Conservation (phyloP, 2,888 invertebrate species). For the Dilophus febrilis region DNA sequence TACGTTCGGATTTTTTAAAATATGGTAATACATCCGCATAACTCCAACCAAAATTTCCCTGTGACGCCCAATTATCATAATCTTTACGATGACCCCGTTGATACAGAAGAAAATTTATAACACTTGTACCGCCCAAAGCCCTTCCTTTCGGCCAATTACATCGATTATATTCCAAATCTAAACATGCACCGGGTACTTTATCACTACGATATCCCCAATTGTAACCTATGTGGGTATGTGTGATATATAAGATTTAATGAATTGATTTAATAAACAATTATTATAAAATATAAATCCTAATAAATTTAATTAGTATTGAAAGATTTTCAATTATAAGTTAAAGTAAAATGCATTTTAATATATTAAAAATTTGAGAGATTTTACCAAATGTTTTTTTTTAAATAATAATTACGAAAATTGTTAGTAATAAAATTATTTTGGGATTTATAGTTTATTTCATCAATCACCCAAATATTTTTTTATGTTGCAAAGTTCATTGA, state of each 20-base stretch:
- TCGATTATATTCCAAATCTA: constrained; percentile 24
- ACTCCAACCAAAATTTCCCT: constrained; percentile 69
- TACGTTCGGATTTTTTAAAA: constrained; percentile 63
- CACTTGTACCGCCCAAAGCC: constrained; percentile 66
- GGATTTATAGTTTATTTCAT: no score
- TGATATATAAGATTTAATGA: neutral
- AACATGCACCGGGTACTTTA: constrained; percentile 36
- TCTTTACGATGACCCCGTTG: constrained; percentile 66
- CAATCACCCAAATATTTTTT: no score
- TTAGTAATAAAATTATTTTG: no score
- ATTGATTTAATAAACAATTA: neutral
- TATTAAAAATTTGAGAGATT: no score
- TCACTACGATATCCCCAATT: constrained; percentile 65
- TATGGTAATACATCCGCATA: constrained; percentile 55
- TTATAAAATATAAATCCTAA: no score
- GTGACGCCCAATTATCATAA: constrained; percentile 63
- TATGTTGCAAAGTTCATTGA: no score
- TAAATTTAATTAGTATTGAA: neutral
- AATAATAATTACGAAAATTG: no score
- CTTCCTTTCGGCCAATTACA: constrained; percentile 55
- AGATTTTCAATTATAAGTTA: no score
- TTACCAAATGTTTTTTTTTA: no score
- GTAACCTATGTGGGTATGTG: constrained; percentile 25
- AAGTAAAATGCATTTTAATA: no score
- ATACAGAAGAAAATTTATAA: constrained; percentile 73